Evolutionary conservation across 1,140 invertebrate genomes (phyloP).

Genomic region (Atta colombica): DNA sequence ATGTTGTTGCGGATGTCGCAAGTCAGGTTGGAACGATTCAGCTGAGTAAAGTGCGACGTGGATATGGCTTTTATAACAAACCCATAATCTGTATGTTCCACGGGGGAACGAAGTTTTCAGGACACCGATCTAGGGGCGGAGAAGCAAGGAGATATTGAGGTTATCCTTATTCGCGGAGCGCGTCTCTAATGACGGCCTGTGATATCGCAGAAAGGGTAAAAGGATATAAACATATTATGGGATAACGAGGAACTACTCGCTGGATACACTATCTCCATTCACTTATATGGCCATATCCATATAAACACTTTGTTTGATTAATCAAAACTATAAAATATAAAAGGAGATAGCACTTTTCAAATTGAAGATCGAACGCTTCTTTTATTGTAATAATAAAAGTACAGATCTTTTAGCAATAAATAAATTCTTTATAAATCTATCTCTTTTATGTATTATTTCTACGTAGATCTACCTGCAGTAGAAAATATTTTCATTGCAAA

Average conservation of each 20-base stretch:
- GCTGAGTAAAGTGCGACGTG: constrained; percentile 53
- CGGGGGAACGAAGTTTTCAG: constrained; percentile 65
- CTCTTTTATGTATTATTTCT: not conserved
- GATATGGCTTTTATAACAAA: constrained; percentile 78
- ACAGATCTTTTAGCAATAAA: not conserved
- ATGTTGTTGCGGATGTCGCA: constrained; percentile 4
- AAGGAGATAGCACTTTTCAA: not conserved
- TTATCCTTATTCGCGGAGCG: constrained; percentile 33
- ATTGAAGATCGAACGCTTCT: not conserved
- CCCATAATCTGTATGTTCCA: constrained; percentile 74
- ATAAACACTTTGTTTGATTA: constrained; percentile 49
- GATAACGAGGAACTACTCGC: constrained; percentile 67
- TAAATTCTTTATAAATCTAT: not conserved
- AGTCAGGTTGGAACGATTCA: constrained; percentile 39
- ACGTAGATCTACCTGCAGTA: not conserved
- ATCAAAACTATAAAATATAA: constrained; percentile 19
- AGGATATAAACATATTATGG: constrained; percentile 71
- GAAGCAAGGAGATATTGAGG: constrained; percentile 33
- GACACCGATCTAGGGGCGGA: not conserved
- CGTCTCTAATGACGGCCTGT: constrained; percentile 56
- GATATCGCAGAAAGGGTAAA: constrained; percentile 50
- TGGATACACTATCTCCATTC: not conserved
- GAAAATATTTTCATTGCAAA: not conserved
- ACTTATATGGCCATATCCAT: not conserved
- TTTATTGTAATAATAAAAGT: not conserved